These are phyloP conservation scores for Balaenoptera acutorostrata DNA, from an alignment of 2,113 vertebrate genomes.

Conservation along the genomic window DNA sequence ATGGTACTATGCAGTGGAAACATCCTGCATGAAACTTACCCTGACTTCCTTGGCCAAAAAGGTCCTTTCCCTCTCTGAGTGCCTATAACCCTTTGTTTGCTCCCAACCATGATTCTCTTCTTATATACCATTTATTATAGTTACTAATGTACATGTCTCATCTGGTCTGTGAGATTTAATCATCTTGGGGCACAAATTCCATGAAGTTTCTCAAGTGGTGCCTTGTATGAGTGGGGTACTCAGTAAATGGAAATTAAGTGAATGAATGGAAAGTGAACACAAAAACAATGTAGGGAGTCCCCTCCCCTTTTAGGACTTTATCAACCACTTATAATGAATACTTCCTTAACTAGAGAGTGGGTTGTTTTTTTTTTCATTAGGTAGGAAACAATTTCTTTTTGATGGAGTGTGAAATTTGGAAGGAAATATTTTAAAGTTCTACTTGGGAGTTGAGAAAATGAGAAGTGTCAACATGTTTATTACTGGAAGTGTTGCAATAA, in stretches of 20 bases:
- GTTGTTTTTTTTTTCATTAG: background rate
- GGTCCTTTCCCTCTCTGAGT: background rate
- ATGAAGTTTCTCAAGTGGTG: background rate
- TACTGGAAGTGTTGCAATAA: background rate
- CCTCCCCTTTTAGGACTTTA: background rate
- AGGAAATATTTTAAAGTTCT: background rate
- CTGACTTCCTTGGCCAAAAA: background rate
- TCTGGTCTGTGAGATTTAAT: background rate
- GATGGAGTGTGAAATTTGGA: background rate
- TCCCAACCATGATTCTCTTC: background rate
- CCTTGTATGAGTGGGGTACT: background rate
- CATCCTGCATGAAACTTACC: background rate
- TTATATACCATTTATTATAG: background rate
- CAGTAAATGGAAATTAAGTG: background rate
- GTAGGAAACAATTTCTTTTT: background rate
- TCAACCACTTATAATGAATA: background rate
- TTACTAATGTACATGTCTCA: background rate
- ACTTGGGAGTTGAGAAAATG: background rate
- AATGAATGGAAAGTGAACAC: background rate
- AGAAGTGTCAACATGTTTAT: background rate
- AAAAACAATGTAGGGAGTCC: background rate
- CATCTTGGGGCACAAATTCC: background rate
- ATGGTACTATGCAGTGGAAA: background rate
- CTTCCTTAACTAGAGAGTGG: background rate
- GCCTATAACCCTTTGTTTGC: background rate